Percentiles rank a stretch among this genome's conserved stretches.
phyloP scores from a whole-genome alignment of 2,113 vertebrate genomes.

The Amia ocellicauda region DNA sequence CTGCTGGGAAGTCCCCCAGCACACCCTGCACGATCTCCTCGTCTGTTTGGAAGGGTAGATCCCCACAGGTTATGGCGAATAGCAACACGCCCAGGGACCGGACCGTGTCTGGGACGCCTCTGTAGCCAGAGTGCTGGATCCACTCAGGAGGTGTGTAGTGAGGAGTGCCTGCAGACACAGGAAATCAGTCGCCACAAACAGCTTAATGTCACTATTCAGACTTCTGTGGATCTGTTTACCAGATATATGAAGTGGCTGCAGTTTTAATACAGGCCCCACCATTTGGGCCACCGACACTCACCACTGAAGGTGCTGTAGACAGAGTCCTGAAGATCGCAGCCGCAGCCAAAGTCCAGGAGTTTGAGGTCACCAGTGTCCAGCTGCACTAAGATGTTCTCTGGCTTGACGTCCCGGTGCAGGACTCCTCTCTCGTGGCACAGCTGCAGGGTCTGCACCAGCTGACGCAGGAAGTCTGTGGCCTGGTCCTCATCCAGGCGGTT shows the following conservation, averaged over 20 bases:
- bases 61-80: constrained; percentile 62
- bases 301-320: constrained; percentile 59
- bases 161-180: constrained; percentile 47
- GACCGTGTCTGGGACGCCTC: constrained; percentile 52
- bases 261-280: no score
- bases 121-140: constrained; percentile 55
- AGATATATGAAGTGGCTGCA: no score
- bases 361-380: constrained; percentile 43
- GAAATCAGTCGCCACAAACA: background rate
- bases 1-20: no score
- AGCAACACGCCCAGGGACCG: constrained; percentile 62
- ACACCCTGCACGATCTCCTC: no score
- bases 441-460: constrained; percentile 39
- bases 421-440: constrained; percentile 49
- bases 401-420: constrained; percentile 61
- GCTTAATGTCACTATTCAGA: no score
- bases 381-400: constrained; percentile 63
- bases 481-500: constrained; percentile 44
- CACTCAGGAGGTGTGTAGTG: constrained; percentile 62
- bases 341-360: constrained; percentile 62
- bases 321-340: constrained; percentile 52
- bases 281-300: constrained; percentile 33
- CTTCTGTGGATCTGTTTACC: no score
- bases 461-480: constrained; percentile 37
- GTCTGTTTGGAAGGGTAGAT: constrained; percentile 52